Evolutionary conservation across 1,140 invertebrate species (phyloP), one percentile per base, ranked within the genome.

Genomic region (Trissolcus basalis): DNA sequence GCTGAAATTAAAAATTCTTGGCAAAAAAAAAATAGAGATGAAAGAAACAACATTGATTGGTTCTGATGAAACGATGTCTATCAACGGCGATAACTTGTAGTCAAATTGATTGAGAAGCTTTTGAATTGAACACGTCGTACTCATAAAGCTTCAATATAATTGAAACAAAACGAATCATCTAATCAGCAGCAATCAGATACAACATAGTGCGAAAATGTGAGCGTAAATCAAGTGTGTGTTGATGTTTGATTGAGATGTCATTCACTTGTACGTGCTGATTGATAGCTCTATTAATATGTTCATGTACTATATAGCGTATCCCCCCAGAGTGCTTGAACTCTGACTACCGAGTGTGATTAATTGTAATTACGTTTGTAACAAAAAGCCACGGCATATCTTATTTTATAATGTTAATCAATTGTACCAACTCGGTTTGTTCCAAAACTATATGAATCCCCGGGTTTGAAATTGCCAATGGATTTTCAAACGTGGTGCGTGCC

Each of bases 201-300:
- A 53, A 70, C 58, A 71, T 69, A 76, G 76, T 77, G 75, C 77
- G 50, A 68, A 55, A 53, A 53, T 71, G 69, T 50, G 64, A 82
- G 69, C 77, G 78, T 69, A 64, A 72, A 60, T 78, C 76, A 77
- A 68, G 56, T 77, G 63, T 77, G 63, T 76, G 77, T 78, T 78
- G 81, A 71, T 80, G 72, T 84, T 85, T 83, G 82, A 84, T 85
- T 82, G 82, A 85, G 78, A 83, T 78, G 81, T 84, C 83, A 81
- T 77, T 84, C 81, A 79, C 74, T 69, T 73, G 73, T 69, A 79
- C 77, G 77, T 82, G 78, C 79, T 83, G 82, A 84, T 81, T 84
- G 83, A 85, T 85, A 82, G 81, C 78, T 82, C 79, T 75, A 83
- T 85, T 85, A 84, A 81, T 80, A 80, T 82, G 70, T 71, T 78